phyloP scores from a whole-genome alignment of 2,797 vertebrate species.

The Periparus ater region DNA sequence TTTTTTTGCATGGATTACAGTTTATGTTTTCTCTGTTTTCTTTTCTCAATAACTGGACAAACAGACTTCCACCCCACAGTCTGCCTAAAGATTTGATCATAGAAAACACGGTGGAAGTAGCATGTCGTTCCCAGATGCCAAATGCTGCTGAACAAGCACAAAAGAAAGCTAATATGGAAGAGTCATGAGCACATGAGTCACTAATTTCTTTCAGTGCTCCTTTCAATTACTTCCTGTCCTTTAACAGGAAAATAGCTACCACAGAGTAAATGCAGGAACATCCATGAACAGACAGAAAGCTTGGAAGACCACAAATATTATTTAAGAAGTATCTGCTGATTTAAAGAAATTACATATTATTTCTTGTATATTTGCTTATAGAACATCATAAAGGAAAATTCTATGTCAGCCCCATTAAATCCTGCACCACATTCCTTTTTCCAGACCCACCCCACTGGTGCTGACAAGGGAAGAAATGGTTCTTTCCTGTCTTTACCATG shows the following conservation, averaged over 20 bases:
- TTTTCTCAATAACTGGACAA: background rate
- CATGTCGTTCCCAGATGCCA: background rate
- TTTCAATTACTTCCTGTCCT: slow-evolving; percentile 39
- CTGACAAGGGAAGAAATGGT: slow-evolving; percentile 11
- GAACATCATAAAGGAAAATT: slow-evolving; percentile 14
- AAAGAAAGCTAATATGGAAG: background rate
- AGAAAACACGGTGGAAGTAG: background rate
- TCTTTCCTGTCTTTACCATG: background rate
- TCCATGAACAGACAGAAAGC: background rate
- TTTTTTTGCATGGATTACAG: background rate
- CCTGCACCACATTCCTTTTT: background rate
- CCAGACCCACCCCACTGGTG: slow-evolving; percentile 4
- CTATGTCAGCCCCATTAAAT: background rate
- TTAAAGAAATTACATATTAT: background rate
- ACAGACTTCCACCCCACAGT: background rate
- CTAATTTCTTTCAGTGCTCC: slow-evolving; percentile 28
- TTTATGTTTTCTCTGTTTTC: background rate
- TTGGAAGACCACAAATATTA: slow-evolving; percentile 5
- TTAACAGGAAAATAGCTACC: slow-evolving; percentile 54
- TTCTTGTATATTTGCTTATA: background rate
- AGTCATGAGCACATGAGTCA: slow-evolving; percentile 55
- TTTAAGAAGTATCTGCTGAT: background rate
- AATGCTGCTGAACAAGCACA: slow-evolving; percentile 45
- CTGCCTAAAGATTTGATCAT: rapidly evolving
- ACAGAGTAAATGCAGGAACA: slow-evolving; percentile 15